These are phyloP conservation scores for Elaphurus davidianus DNA, from an alignment of 2,113 vertebrate genomes.

Conservation along the genomic window DNA sequence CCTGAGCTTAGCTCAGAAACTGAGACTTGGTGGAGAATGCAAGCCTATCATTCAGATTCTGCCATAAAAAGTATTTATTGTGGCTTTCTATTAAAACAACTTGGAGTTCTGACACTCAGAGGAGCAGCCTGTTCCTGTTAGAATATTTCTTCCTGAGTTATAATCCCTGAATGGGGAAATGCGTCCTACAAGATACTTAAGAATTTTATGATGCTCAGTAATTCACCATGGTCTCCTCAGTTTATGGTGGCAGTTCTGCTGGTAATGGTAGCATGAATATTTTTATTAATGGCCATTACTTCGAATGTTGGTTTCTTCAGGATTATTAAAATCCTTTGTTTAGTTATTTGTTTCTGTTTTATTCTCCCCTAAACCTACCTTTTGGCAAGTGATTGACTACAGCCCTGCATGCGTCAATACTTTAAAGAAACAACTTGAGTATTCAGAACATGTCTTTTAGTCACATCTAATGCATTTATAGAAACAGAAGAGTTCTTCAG, in stretches of 20 bases:
- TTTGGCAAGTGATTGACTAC: conserved; percentile 21
- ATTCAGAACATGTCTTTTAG: not conserved
- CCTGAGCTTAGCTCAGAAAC: conserved; percentile 15
- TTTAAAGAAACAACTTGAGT: conserved; percentile 23
- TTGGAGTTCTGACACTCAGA: conserved; percentile 37
- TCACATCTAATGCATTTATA: not conserved
- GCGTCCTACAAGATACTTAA: conserved; percentile 42
- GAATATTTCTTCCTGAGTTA: conserved; percentile 59
- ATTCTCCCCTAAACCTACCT: conserved; percentile 14
- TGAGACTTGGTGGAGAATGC: not conserved
- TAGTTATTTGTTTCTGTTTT: conserved; percentile 50
- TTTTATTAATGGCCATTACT: conserved; percentile 65
- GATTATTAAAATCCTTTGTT: conserved; percentile 60
- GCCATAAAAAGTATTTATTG: conserved; percentile 59
- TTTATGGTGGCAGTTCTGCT: conserved; percentile 32
- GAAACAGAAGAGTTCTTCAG: conserved; percentile 23
- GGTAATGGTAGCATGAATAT: not conserved
- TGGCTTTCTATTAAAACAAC: conserved; percentile 33
- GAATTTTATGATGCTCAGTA: conserved; percentile 57
- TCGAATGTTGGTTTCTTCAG: conserved; percentile 47
- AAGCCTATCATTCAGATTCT: conserved; percentile 32
- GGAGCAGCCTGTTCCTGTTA: conserved; percentile 25
- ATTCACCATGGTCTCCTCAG: conserved; percentile 19
- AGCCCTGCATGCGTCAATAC: not conserved
- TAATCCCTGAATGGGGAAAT: conserved; percentile 52